Evolutionary conservation across 2,113 vertebrate species (phyloP).

Genomic region (Terrapene triunguis): DNA sequence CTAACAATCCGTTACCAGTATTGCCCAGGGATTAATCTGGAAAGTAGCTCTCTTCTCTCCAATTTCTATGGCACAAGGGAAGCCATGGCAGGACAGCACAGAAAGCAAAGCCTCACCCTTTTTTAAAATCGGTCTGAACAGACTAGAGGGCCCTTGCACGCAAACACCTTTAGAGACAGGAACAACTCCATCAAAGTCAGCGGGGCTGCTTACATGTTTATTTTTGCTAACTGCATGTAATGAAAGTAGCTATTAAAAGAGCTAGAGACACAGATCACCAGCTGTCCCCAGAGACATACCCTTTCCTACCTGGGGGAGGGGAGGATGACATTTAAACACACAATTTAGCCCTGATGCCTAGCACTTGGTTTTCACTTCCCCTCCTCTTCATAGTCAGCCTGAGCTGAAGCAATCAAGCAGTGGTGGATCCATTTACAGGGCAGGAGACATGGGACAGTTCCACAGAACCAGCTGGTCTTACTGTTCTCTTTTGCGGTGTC

Average conservation of each 20-base stretch:
- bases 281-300: not conserved
- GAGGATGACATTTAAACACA: not conserved
- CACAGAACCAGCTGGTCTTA: not conserved
- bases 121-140: not conserved
- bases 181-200: too few relatives aligned
- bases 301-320: not conserved
- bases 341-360: not conserved
- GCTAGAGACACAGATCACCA: not conserved
- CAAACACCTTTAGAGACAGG: not conserved
- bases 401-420: accelerated
- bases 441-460: not conserved
- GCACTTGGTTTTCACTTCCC: not conserved
- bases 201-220: not conserved
- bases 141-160: not conserved
- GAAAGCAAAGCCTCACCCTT: too few relatives aligned
- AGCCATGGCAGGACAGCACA: not conserved
- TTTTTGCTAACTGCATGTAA: accelerated
- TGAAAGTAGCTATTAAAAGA: not conserved
- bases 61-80: not conserved
- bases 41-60: not conserved
- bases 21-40: not conserved
- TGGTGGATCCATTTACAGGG: not conserved
- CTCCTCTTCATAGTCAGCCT: not conserved
- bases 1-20: not conserved
- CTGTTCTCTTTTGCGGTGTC: accelerated